Percentiles rank a stretch among this genome's conserved stretches.
Conservation (phyloP, 2,888 invertebrate genomes). For the Rotaria macrura region DNA sequence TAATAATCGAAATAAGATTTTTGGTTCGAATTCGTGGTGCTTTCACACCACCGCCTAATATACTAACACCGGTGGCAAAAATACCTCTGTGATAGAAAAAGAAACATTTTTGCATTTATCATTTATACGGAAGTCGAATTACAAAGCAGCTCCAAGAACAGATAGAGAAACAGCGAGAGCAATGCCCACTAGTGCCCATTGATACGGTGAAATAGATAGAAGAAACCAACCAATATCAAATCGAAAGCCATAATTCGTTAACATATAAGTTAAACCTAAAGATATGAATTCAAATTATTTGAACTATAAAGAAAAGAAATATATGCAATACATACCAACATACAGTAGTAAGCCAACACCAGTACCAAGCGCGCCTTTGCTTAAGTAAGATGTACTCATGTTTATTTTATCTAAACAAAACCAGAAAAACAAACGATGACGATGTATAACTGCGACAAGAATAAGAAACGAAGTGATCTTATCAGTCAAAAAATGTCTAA, state of each 20-base stretch:
- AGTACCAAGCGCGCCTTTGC: background rate
- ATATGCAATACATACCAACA: background rate
- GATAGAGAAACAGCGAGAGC: constrained; percentile 83
- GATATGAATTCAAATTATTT: background rate
- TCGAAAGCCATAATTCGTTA: constrained; percentile 30
- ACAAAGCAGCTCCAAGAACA: constrained; percentile 79
- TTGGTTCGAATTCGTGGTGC: constrained; percentile 97
- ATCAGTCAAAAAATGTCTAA: background rate
- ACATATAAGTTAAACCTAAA: constrained; percentile 31
- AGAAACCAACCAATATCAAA: constrained; percentile 66
- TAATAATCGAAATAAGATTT: constrained; percentile 96
- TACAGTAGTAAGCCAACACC: constrained; percentile 18
- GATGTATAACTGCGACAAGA: background rate
- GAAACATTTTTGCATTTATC: background rate
- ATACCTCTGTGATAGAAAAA: constrained; percentile 63
- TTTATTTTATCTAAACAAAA: background rate
- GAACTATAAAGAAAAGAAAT: no score
- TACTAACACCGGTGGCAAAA: constrained; percentile 87
- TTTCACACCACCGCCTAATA: constrained; percentile 95
- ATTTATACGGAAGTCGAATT: background rate
- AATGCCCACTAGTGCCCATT: constrained; percentile 90
- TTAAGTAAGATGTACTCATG: background rate
- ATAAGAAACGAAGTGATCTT: background rate
- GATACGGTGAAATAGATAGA: constrained; percentile 75
- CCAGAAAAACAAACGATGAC: background rate